Percentiles rank a stretch among this genome's conserved stretches.
These are phyloP conservation scores for Megathymus violae DNA, from an alignment of 1,140 invertebrate species.

Conservation along the genomic window DNA sequence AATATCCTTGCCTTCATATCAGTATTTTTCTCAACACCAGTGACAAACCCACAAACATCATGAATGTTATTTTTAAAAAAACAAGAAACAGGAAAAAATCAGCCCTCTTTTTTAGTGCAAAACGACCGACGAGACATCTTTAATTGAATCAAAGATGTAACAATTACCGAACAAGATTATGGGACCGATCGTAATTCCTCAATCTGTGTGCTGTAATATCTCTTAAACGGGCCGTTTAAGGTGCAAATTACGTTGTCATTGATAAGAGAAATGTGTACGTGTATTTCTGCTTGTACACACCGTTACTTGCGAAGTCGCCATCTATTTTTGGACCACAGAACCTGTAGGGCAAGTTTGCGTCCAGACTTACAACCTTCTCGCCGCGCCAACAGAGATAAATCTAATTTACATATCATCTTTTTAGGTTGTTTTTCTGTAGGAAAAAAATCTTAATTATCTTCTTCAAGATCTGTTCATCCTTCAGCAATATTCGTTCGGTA, in stretches of 20 bases:
- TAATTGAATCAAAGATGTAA: conserved; percentile 20
- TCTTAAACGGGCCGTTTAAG: conserved; percentile 33
- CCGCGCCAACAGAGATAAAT: conserved; percentile 39
- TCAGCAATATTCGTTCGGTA: not conserved
- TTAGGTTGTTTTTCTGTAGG: conserved; percentile 23
- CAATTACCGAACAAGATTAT: conserved; percentile 24
- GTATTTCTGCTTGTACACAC: conserved; percentile 56
- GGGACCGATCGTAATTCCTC: conserved; percentile 14
- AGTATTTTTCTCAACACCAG: not conserved
- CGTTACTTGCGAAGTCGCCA: conserved; percentile 52
- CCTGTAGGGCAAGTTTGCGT: conserved; percentile 48
- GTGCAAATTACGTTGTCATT: conserved; percentile 45
- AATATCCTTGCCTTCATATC: not conserved
- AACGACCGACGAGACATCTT: not conserved
- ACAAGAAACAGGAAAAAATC: too few relatives aligned
- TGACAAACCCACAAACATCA: not conserved
- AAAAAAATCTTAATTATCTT: not conserved
- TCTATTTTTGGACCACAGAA: conserved; percentile 70
- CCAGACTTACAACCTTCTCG: conserved; percentile 48
- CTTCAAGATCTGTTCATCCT: too few relatives aligned
- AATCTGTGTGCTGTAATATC: conserved; percentile 35
- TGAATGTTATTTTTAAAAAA: too few relatives aligned
- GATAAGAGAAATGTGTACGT: conserved; percentile 73
- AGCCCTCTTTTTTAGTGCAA: not conserved
- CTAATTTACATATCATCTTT: conserved; percentile 59